Evolutionary conservation across 2,113 vertebrate genomes (phyloP).

Genomic region (Caranx ignobilis): DNA sequence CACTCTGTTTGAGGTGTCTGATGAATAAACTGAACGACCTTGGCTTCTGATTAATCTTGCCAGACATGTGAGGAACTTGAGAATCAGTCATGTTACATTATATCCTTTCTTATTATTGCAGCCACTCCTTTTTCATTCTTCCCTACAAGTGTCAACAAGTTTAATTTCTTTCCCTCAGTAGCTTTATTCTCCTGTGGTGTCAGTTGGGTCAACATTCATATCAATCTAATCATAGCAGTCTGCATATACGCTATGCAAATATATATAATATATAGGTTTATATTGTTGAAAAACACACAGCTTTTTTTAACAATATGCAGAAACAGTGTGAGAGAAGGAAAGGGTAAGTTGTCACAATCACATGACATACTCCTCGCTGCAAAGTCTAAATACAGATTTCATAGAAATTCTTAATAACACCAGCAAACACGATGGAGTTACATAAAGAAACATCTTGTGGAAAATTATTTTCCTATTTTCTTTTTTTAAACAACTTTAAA

Average conservation of each 20-base stretch:
- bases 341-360: not conserved
- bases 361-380: not conserved
- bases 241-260: no score
- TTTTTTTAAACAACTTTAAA: not conserved
- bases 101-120: not conserved
- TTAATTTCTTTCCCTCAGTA: no score
- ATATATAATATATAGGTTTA: no score
- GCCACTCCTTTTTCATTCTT: no score
- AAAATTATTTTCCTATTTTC: not conserved
- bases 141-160: no score
- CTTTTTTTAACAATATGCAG: not conserved
- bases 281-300: no score
- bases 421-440: no score
- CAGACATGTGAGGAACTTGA: not conserved
- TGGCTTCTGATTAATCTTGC: not conserved
- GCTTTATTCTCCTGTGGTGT: no score
- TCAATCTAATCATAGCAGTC: no score
- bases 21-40: slow-evolving; percentile 9
- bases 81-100: not conserved
- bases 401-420: no score
- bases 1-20: not conserved
- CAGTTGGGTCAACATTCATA: no score
- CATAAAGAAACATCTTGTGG: no score
- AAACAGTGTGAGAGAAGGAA: not conserved
- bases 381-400: not conserved